Conservation (phyloP, 1,140 invertebrate species). For the Drosophila parvula region DNA sequence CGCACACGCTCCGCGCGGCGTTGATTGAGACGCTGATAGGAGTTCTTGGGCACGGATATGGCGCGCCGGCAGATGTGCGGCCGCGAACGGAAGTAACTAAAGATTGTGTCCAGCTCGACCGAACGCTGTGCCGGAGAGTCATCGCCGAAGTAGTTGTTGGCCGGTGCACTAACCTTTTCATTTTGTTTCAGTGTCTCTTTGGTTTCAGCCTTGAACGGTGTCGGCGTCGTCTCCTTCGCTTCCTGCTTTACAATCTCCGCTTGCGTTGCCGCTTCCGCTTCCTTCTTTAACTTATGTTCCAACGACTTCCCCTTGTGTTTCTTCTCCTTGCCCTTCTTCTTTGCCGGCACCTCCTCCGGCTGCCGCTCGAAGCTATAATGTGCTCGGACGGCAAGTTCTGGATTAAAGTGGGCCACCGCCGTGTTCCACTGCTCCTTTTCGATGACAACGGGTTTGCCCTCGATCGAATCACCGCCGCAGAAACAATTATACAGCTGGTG, state of each 20-base stretch:
- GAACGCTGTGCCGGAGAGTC: constrained; percentile 13
- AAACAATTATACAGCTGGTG: constrained; percentile 83
- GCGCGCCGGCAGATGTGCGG: constrained; percentile 54
- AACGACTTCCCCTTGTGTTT: constrained; percentile 5
- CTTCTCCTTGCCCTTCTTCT: constrained; percentile 52
- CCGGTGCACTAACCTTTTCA: not conserved
- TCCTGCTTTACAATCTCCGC: not conserved
- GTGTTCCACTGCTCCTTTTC: constrained; percentile 63
- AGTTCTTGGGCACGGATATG: constrained; percentile 57
- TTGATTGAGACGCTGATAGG: constrained; percentile 60
- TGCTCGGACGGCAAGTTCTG: constrained; percentile 54
- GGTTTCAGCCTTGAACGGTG: not conserved
- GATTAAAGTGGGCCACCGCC: constrained; percentile 44
- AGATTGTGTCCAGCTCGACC: constrained; percentile 50
- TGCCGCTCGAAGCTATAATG: constrained; percentile 74
- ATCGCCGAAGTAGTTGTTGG: not conserved
- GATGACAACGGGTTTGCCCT: constrained; percentile 72
- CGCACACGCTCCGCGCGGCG: constrained; percentile 20
- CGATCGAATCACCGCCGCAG: constrained; percentile 62
- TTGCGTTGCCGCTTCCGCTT: not conserved
- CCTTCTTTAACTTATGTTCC: not conserved
- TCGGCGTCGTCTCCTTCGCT: not conserved
- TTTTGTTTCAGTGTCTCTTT: constrained; percentile 7
- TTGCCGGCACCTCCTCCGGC: constrained; percentile 39
- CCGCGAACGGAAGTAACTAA: constrained; percentile 44